phyloP scores from a whole-genome alignment of 2,888 invertebrate species.

The Morpho deidamia region DNA sequence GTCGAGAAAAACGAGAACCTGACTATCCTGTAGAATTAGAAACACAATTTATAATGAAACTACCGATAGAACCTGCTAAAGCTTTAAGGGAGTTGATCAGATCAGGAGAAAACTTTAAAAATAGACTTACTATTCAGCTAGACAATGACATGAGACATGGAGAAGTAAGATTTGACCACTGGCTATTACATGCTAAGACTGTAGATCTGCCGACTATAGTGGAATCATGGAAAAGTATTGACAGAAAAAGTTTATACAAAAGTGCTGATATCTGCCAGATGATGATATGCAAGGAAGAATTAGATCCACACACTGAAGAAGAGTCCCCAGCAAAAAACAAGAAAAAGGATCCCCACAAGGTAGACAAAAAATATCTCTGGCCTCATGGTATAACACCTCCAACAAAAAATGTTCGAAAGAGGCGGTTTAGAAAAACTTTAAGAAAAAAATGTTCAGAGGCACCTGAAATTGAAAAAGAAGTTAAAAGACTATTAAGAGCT shows the following conservation, averaged over 20 bases:
- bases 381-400: conserved; percentile 98
- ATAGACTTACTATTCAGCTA: conserved; percentile 90
- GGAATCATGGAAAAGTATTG: conserved; percentile 97
- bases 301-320: conserved; percentile 85
- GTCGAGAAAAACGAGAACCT: conserved; percentile 55
- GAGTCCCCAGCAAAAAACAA: conserved; percentile 88
- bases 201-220: conserved; percentile 95
- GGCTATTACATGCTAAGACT: conserved; percentile 91
- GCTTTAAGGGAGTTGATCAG: conserved; percentile 85
- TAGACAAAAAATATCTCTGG: conserved; percentile 94
- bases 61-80: conserved; percentile 89
- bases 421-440: conserved; percentile 95
- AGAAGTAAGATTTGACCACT: conserved; percentile 92
- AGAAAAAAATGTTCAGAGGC: conserved; percentile 98
- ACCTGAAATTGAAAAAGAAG: conserved; percentile 98
- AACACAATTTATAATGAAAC: conserved; percentile 88
- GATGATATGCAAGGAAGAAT: conserved; percentile 93
- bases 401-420: conserved; percentile 94
- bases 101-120: conserved; percentile 88
- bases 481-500: conserved; percentile 91
- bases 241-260: conserved; percentile 97
- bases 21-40: conserved; percentile 85
- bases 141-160: conserved; percentile 94
- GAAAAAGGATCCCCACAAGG: conserved; percentile 89
- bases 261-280: conserved; percentile 97